phyloP scores from a whole-genome alignment of 1,140 invertebrate genomes.

The Vollenhovia emeryi region DNA sequence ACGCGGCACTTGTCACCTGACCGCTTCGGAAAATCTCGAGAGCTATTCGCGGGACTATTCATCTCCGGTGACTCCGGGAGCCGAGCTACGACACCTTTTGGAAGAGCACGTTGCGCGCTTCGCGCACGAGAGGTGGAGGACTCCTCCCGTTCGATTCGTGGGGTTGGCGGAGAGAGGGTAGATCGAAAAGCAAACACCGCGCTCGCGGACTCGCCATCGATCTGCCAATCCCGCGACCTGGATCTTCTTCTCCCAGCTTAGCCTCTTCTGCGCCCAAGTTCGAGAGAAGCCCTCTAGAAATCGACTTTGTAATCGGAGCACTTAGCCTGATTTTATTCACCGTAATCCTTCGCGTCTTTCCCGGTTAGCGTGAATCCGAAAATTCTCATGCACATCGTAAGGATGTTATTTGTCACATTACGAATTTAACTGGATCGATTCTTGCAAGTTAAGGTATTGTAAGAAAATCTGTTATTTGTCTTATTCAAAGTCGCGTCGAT shows the following conservation, averaged over 20 bases:
- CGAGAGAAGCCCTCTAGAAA: neutral
- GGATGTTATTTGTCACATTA: conserved; percentile 24
- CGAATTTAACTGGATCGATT: neutral
- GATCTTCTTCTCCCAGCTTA: conserved; percentile 25
- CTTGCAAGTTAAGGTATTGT: neutral
- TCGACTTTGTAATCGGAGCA: conserved; percentile 43
- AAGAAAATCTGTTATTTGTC: neutral
- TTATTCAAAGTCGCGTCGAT: neutral
- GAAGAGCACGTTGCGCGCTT: neutral
- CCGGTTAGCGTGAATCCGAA: neutral
- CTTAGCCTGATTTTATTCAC: conserved; percentile 51
- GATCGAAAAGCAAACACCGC: conserved; percentile 67
- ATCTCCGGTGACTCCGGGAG: conserved; percentile 51
- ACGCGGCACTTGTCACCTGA: conserved; percentile 42
- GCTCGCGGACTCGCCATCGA: conserved; percentile 62
- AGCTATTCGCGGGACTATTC: conserved; percentile 52
- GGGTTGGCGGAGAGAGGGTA: neutral
- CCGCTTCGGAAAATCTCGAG: conserved; percentile 56
- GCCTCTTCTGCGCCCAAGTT: conserved; percentile 2
- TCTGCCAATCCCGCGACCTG: conserved; percentile 65
- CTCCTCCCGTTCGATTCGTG: neutral
- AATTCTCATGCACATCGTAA: neutral
- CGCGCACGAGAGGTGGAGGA: neutral
- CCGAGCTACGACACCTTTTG: conserved; percentile 42
- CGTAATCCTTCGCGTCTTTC: neutral